These are phyloP conservation scores for Desmodus rotundus DNA, from an alignment of 2,113 vertebrate genomes.

Conservation along the genomic window DNA sequence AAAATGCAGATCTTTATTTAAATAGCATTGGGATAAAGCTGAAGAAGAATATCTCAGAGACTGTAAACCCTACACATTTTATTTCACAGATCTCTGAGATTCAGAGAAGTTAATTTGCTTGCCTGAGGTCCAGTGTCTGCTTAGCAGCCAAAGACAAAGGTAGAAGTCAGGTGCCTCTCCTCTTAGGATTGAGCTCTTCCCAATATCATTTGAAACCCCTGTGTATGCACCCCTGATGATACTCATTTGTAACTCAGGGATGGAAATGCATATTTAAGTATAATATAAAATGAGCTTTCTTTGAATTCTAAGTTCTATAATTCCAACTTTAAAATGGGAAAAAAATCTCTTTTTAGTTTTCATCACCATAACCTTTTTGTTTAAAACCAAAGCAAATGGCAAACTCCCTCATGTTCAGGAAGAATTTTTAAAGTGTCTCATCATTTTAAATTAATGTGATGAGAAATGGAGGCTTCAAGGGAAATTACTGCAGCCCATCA, in stretches of 20 bases:
- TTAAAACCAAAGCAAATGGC: neutral
- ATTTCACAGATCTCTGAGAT: neutral
- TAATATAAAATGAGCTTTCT: neutral
- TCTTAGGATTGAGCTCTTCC: neutral
- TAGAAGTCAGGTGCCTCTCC: neutral
- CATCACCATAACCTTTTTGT: neutral
- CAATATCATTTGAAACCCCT: neutral
- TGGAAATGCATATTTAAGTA: neutral
- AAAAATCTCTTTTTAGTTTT: neutral
- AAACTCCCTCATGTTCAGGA: neutral
- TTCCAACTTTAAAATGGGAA: neutral
- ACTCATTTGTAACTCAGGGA: neutral
- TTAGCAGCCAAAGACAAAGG: neutral
- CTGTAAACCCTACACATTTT: neutral
- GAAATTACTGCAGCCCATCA: neutral
- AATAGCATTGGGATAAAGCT: neutral
- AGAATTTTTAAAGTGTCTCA: neutral
- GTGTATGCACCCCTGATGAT: neutral
- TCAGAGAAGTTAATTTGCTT: neutral
- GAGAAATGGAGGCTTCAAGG: neutral
- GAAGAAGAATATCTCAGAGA: neutral
- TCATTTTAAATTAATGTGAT: neutral
- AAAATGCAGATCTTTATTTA: neutral
- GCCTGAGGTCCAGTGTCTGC: neutral
- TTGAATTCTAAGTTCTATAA: neutral